Conservation (phyloP, 2,888 invertebrate species). For the Microplitis deprimator region DNA sequence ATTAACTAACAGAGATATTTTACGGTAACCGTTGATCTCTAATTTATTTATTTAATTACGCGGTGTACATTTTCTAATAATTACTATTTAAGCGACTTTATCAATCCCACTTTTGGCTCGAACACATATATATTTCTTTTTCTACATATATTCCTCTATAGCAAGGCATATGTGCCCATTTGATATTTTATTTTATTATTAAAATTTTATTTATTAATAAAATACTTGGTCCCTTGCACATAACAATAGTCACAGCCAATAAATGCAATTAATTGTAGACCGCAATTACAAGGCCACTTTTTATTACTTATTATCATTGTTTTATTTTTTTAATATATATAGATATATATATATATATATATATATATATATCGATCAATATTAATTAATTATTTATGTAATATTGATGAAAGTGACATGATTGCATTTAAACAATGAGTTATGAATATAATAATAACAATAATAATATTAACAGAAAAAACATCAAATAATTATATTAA, state of each 20-base stretch:
- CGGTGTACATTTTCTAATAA: background rate
- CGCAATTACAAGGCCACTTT: conserved; percentile 49
- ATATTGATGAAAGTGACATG: background rate
- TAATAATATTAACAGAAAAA: background rate
- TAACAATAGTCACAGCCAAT: conserved; percentile 69
- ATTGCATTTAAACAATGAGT: background rate
- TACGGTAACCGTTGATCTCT: background rate
- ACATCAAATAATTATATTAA: conserved; percentile 2
- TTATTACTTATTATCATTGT: background rate
- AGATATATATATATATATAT: no score
- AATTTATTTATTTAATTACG: conserved; percentile 14
- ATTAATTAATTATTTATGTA: background rate
- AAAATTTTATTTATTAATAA: conserved; percentile 47
- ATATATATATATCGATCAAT: background rate
- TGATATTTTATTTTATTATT: conserved; percentile 38
- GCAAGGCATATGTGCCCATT: background rate
- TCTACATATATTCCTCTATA: background rate
- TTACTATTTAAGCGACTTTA: background rate
- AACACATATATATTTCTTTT: conserved; percentile 17
- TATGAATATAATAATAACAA: background rate
- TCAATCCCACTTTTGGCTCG: conserved; percentile 3
- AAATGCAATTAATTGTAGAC: conserved; percentile 67
- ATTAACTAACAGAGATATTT: conserved; percentile 14
- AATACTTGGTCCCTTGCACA: conserved; percentile 70
- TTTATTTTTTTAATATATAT: background rate